Conservation (phyloP, 1,140 invertebrate species). For the Caligus rogercresseyi region DNA sequence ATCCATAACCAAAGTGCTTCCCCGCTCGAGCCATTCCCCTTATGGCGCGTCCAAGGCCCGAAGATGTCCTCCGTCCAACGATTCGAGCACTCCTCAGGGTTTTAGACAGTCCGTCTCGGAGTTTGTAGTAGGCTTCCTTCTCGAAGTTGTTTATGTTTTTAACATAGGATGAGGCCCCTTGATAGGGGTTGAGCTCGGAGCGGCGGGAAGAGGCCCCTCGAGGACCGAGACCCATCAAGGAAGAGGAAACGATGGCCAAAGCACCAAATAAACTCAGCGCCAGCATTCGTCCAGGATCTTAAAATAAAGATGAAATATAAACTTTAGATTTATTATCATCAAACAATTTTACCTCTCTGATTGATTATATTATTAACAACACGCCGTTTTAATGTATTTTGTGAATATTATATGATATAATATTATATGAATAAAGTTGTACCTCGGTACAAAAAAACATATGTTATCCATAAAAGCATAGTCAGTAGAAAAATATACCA, state of each 20-base stretch:
- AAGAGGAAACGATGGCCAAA: neutral
- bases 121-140: neutral
- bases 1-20: neutral
- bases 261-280: neutral
- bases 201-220: neutral
- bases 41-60: neutral
- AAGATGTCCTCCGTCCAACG: neutral
- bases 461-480: too few species aligned
- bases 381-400: too few species aligned
- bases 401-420: too few species aligned
- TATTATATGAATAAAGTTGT: too few species aligned
- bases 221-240: neutral
- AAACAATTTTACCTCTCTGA: too few species aligned
- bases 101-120: neutral
- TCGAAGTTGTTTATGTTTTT: neutral
- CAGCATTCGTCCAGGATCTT: neutral
- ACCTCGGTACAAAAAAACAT: too few species aligned
- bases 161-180: neutral
- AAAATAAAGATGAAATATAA: too few species aligned
- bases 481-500: too few species aligned
- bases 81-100: neutral
- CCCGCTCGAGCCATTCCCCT: neutral
- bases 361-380: too few species aligned
- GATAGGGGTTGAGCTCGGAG: neutral
- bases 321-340: too few species aligned